Percentiles rank a stretch among this genome's conserved stretches.
These are phyloP conservation scores for Ceratosolen solmsi DNA, from an alignment of 1,140 invertebrate genomes.

Conservation along the genomic window DNA sequence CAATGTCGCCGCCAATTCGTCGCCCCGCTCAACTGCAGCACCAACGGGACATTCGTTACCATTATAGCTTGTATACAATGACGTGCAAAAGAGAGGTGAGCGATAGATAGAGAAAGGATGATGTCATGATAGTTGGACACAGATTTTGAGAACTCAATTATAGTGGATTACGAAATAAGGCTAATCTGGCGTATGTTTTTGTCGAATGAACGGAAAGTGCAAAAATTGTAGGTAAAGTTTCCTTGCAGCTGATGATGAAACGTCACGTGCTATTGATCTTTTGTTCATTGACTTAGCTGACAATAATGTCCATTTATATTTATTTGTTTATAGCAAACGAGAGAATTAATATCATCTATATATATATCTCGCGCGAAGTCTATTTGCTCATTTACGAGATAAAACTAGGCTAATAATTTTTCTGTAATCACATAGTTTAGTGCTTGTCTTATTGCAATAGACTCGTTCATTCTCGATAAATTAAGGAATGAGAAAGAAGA, in stretches of 20 bases:
- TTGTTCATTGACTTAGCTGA: too few species aligned
- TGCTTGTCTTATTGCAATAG: too few species aligned
- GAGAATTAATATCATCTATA: not conserved
- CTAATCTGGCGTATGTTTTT: not conserved
- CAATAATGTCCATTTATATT: too few species aligned
- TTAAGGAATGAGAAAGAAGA: slow-evolving; percentile 2
- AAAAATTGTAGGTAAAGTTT: too few species aligned
- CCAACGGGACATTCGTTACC: not conserved
- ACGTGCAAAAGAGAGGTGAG: not conserved
- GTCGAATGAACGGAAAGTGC: too few species aligned
- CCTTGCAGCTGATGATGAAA: too few species aligned
- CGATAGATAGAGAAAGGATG: not conserved
- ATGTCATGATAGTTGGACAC: not conserved
- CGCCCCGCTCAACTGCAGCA: not conserved
- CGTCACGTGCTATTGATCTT: too few species aligned
- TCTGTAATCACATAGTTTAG: too few species aligned
- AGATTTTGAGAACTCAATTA: not conserved
- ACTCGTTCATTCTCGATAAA: not conserved
- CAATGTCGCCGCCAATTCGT: not conserved
- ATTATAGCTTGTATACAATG: too few species aligned
- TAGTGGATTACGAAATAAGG: not conserved
- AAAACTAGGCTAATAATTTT: too few species aligned
- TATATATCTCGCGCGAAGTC: not conserved
- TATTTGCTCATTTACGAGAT: not conserved
- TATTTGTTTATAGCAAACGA: too few species aligned